Evolutionary conservation across 1,140 invertebrate genomes (phyloP), one percentile per base, ranked within the genome.

Genomic region (Aplysia californica): DNA sequence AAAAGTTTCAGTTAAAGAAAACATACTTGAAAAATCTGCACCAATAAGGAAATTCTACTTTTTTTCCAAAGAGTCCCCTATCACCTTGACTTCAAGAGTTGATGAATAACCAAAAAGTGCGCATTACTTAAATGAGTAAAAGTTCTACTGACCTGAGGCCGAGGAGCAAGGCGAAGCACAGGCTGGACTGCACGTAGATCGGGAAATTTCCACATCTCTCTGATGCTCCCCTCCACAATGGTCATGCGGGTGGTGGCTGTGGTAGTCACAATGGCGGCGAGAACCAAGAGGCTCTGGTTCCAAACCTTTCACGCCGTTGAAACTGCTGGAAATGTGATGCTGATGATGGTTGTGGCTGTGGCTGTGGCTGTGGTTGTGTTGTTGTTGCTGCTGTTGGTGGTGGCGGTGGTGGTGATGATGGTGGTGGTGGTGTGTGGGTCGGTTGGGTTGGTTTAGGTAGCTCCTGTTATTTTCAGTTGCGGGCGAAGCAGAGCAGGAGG

Each of bases 161-260:
- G 71, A 64, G 1, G 59, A 74, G 2, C 38, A 74, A 33, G 71
- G 71, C 5, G 71, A 74, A 1, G 26, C 69, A 59, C 69, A 72
- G 5, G 50, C 69, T 3, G 71, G 59, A 26, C 71, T 74, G 36
- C 71, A 64, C 10, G 71, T 74, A 1, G 71, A 74, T 33, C 71
- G 29, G 21, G 71, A 64, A n/a, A 10, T 64, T 6, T 65, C 71
- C 21, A 21, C 36, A 21, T 74, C 71, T 3, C 58, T 31, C 20
- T 64, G 71, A 1, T 26, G 59, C 29, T 64, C n/a, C 20, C 44
- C 58, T 10, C 21, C 10, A 61, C 20, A 61, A n/a, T n/a, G n/a
- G n/a, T n/a, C 18, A 61, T 61, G 58, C 20, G 6, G 44, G n/a
- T 50, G 50, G 29, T 72, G 69, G 35, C 59, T 26, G 67, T 20